phyloP scores from a whole-genome alignment of 2,113 vertebrate genomes.

The Psammodynastes pulverulentus region DNA sequence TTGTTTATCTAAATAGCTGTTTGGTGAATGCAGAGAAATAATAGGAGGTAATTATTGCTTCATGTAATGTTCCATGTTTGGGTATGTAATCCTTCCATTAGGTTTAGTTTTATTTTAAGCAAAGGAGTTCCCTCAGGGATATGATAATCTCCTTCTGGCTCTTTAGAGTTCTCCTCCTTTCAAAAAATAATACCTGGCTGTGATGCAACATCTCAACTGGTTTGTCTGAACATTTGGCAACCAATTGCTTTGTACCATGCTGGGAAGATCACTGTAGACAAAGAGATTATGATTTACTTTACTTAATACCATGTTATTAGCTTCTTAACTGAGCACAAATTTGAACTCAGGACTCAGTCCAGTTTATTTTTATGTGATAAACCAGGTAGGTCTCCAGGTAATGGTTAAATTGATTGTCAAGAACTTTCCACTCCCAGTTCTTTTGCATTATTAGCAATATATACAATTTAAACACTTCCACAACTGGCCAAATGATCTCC shows the following conservation, averaged over 20 bases:
- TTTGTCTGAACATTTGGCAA: constrained; percentile 36
- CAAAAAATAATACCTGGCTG: constrained; percentile 60
- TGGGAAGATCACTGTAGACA: background rate
- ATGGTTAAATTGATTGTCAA: background rate
- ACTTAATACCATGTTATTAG: background rate
- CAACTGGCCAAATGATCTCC: background rate
- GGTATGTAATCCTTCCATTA: constrained; percentile 77
- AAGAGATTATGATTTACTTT: background rate
- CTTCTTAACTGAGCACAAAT: background rate
- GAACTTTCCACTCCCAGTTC: background rate
- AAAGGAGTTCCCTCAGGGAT: constrained; percentile 73
- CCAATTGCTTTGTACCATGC: background rate
- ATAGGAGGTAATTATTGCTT: constrained; percentile 77
- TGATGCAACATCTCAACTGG: constrained; percentile 35
- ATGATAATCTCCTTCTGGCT: constrained; percentile 71
- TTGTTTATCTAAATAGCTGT: constrained; percentile 77
- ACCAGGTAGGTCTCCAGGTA: background rate
- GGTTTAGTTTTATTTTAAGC: constrained; percentile 73
- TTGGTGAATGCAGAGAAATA: constrained; percentile 73
- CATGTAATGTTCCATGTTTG: constrained; percentile 75
- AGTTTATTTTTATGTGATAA: background rate
- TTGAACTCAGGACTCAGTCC: background rate
- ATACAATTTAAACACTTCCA: background rate
- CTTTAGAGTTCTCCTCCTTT: constrained; percentile 31
- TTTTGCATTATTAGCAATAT: background rate